Conservation (phyloP, 2,113 vertebrate genomes). For the Entomyzon cyanotis region DNA sequence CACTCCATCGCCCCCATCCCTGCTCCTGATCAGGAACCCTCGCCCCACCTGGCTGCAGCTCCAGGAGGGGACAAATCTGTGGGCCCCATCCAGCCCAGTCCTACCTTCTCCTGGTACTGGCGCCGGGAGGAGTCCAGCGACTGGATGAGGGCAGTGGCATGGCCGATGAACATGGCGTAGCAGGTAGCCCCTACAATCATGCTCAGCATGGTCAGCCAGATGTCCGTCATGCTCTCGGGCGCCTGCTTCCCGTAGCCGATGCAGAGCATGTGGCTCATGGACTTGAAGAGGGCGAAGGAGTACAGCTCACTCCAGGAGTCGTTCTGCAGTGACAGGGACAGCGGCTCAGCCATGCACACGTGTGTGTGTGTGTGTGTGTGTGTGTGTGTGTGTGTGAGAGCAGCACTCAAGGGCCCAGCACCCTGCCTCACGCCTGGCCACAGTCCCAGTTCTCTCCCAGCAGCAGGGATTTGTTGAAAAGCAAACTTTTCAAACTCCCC, state of each 20-base stretch:
- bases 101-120: slow-evolving; percentile 96
- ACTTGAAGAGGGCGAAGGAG: slow-evolving; percentile 97
- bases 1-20: slow-evolving; percentile 73
- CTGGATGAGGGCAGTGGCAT: slow-evolving; percentile 96
- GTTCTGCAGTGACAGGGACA: slow-evolving; percentile 77
- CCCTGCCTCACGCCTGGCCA: not conserved
- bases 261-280: slow-evolving; percentile 99
- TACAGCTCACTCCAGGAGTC: slow-evolving; percentile 96
- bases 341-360: not conserved
- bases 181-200: slow-evolving; percentile 98
- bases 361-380: not conserved
- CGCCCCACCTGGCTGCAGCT: rapidly evolving
- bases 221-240: slow-evolving; percentile 95
- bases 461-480: not conserved
- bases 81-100: not conserved
- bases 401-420: rapidly evolving
- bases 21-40: rapidly evolving
- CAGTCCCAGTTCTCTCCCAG: not conserved
- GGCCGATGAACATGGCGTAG: slow-evolving; percentile 99
- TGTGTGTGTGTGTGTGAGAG: too few species aligned
- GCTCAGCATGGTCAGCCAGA: slow-evolving; percentile 98
- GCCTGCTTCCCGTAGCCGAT: slow-evolving; percentile 96
- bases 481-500: not conserved
- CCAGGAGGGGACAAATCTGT: not conserved
- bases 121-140: slow-evolving; percentile 92